Percentiles rank a stretch among this genome's conserved stretches.
These are phyloP conservation scores for Petrocephalus microphthalmus DNA, from an alignment of 2,113 vertebrate species.

Conservation along the genomic window DNA sequence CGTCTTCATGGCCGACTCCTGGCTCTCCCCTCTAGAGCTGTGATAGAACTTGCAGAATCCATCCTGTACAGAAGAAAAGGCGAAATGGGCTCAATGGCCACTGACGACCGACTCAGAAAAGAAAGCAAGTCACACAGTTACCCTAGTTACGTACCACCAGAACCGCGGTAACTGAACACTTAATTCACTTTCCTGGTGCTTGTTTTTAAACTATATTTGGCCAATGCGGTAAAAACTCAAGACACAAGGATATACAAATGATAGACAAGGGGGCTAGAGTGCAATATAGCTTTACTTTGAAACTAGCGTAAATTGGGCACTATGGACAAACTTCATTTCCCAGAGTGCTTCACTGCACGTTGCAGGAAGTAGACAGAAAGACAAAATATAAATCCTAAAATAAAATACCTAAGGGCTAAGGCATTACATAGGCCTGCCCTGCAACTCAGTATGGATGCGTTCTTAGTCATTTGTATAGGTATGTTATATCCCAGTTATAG, in stretches of 20 bases:
- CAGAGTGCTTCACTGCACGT: not conserved
- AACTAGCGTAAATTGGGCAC: not conserved
- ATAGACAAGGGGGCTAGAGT: not conserved
- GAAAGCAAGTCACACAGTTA: not conserved
- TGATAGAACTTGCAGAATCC: conserved; percentile 75
- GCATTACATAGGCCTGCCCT: not conserved
- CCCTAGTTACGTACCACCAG: not conserved
- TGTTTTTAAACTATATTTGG: not conserved
- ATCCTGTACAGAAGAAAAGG: conserved; percentile 56
- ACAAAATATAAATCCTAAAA: not conserved
- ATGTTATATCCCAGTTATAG: not conserved
- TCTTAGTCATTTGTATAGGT: not conserved
- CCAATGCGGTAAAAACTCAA: not conserved
- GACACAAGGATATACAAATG: not conserved
- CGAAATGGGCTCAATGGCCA: not conserved
- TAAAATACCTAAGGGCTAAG: not conserved
- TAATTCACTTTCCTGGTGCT: not conserved
- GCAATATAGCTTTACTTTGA: not conserved
- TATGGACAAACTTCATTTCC: not conserved
- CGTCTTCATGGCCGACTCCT: conserved; percentile 71
- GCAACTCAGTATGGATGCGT: not conserved
- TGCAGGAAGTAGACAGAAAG: not conserved
- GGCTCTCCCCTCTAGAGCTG: conserved; percentile 43
- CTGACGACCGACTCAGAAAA: not conserved
- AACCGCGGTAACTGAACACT: not conserved